A percentile compares a stretch with the other conserved stretches of the same genome.
Evolutionary conservation across 2,113 vertebrate genomes (phyloP).

Genomic region (Pipra filicauda): DNA sequence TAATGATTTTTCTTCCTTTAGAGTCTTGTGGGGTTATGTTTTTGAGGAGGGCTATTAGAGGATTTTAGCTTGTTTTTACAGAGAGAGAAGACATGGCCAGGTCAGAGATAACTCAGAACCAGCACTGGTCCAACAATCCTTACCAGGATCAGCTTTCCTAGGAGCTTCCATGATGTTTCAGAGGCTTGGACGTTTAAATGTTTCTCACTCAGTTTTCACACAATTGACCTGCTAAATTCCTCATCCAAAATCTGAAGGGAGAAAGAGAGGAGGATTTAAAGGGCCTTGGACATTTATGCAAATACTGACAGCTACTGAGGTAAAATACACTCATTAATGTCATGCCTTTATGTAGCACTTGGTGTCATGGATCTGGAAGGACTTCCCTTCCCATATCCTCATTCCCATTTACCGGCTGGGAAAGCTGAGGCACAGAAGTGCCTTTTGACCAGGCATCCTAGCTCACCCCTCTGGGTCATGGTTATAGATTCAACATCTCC

Average conservation of each 20-base stretch:
- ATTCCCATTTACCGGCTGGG: neutral
- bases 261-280: neutral
- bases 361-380: neutral
- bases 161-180: neutral
- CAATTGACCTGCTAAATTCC: neutral
- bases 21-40: slow-evolving; percentile 1
- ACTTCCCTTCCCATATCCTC: neutral
- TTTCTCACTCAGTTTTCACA: slow-evolving; percentile 3
- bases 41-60: neutral
- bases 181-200: neutral
- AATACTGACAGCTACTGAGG: neutral
- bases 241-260: neutral
- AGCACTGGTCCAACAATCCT: slow-evolving; percentile 60
- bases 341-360: neutral
- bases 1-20: neutral
- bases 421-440: neutral
- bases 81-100: neutral
- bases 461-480: neutral
- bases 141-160: neutral
- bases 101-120: slow-evolving; percentile 31
- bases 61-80: neutral
- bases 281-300: neutral
- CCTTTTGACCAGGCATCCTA: neutral
- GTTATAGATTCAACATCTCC: neutral
- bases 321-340: neutral